Conservation (phyloP, 2,113 vertebrate species). For the Salvelinus sp. region DNA sequence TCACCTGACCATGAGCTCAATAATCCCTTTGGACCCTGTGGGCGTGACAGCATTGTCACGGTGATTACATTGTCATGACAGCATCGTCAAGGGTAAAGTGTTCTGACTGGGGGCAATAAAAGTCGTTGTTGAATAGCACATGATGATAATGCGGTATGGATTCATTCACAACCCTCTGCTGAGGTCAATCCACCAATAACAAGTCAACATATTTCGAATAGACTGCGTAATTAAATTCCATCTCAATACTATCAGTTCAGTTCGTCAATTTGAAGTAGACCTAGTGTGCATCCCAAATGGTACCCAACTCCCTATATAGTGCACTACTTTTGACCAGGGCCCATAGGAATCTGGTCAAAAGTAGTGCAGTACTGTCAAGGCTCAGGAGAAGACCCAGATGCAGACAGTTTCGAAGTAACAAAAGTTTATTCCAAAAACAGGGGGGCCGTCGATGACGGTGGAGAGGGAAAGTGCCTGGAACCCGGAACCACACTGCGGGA, state of each 20-base stretch:
- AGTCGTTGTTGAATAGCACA: conserved; percentile 19
- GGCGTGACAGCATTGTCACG: background rate
- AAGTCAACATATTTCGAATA: conserved; percentile 9
- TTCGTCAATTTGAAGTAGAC: background rate
- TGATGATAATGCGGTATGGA: background rate
- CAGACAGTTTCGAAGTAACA: too few species aligned
- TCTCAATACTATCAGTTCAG: background rate
- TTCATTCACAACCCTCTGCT: conserved; percentile 12
- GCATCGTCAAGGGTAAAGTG: conserved; percentile 12
- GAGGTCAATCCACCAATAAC: background rate
- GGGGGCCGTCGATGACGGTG: too few species aligned
- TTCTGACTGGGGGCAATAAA: conserved; percentile 8
- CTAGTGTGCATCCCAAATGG: too few species aligned
- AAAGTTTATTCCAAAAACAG: too few species aligned
- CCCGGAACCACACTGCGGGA: too few species aligned
- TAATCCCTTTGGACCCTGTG: background rate
- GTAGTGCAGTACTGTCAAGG: too few species aligned
- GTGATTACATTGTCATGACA: conserved; percentile 12
- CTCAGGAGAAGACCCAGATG: too few species aligned
- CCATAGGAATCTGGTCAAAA: too few species aligned
- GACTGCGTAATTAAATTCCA: background rate
- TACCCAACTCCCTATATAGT: too few species aligned
- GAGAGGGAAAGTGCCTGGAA: too few species aligned
- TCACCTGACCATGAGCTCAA: conserved; percentile 13
- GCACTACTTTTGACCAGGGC: too few species aligned